phyloP scores from a whole-genome alignment of 2,797 vertebrate species.

The Enteromius afrohamiltoni region DNA sequence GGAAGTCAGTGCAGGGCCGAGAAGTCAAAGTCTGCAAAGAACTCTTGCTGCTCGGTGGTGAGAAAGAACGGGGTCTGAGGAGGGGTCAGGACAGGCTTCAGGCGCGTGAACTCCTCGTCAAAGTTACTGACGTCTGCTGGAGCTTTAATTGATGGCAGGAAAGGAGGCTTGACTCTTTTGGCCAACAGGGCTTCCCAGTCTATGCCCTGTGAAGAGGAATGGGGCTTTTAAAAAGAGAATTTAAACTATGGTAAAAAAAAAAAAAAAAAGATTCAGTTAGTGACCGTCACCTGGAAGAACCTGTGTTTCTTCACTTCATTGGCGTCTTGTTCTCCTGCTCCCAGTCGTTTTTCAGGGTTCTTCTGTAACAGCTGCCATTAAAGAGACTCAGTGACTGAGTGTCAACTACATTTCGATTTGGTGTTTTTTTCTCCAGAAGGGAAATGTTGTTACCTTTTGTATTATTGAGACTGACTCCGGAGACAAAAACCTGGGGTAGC shows the following conservation, averaged over 20 bases:
- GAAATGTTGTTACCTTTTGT: slow-evolving; percentile 80
- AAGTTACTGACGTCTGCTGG: slow-evolving; percentile 88
- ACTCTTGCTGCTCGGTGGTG: slow-evolving; percentile 79
- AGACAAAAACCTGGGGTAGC: slow-evolving; percentile 86
- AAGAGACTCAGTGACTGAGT: neutral
- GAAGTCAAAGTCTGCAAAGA: slow-evolving; percentile 92
- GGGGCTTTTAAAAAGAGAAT: neutral
- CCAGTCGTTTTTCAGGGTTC: slow-evolving; percentile 85
- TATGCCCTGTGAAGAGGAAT: slow-evolving; percentile 73
- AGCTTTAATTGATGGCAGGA: slow-evolving; percentile 81
- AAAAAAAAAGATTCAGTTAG: neutral
- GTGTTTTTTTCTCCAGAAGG: neutral
- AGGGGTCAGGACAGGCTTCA: slow-evolving; percentile 86
- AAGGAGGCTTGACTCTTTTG: slow-evolving; percentile 85
- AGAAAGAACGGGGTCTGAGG: slow-evolving; percentile 77
- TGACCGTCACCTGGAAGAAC: slow-evolving; percentile 86
- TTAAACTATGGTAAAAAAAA: neutral
- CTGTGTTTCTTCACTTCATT: slow-evolving; percentile 87
- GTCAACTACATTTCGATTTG: neutral
- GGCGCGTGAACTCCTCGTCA: slow-evolving; percentile 89
- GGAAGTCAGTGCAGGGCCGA: slow-evolving; percentile 74
- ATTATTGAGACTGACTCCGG: slow-evolving; percentile 82
- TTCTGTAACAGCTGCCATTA: slow-evolving; percentile 88
- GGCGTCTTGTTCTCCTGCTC: slow-evolving; percentile 85
- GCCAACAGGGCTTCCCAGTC: slow-evolving; percentile 87